These are phyloP conservation scores for Bombus confusus DNA, from an alignment of 1,140 invertebrate species.

Conservation along the genomic window DNA sequence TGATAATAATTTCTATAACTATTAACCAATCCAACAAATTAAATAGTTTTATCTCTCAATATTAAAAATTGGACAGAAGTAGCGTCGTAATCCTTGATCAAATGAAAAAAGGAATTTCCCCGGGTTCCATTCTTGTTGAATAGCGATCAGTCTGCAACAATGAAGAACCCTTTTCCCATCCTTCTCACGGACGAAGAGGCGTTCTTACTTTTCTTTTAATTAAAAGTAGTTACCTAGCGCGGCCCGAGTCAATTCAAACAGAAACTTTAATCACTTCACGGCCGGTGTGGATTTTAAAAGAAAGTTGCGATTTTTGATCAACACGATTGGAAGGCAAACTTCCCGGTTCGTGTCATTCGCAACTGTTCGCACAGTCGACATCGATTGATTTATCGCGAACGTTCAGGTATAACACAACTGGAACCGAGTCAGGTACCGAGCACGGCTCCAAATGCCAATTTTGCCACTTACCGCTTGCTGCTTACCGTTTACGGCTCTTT, in stretches of 20 bases:
- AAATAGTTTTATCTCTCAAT: too few relatives aligned
- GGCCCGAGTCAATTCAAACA: conserved; percentile 28
- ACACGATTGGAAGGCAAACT: neutral
- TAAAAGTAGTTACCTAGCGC: conserved; percentile 29
- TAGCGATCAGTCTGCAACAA: neutral
- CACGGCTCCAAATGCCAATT: too few relatives aligned
- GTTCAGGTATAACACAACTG: neutral
- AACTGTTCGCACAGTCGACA: neutral
- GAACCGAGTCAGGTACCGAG: too few relatives aligned
- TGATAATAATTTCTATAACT: too few relatives aligned
- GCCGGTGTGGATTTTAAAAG: neutral
- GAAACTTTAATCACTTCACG: conserved; percentile 40
- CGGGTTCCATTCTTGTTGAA: neutral
- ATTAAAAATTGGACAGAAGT: neutral
- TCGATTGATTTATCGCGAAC: conserved; percentile 7
- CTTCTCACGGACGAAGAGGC: too few relatives aligned
- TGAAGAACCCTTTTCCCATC: neutral
- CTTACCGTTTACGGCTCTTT: too few relatives aligned
- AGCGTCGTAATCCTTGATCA: neutral
- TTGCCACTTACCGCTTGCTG: too few relatives aligned
- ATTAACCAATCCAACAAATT: too few relatives aligned
- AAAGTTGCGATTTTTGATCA: conserved; percentile 31
- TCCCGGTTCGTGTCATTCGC: conserved; percentile 6
- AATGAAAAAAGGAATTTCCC: too few relatives aligned
- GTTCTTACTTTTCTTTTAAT: conserved; percentile 27